These are phyloP conservation scores for Salmo trutta DNA, from an alignment of 2,797 vertebrate genomes.

Conservation along the genomic window DNA sequence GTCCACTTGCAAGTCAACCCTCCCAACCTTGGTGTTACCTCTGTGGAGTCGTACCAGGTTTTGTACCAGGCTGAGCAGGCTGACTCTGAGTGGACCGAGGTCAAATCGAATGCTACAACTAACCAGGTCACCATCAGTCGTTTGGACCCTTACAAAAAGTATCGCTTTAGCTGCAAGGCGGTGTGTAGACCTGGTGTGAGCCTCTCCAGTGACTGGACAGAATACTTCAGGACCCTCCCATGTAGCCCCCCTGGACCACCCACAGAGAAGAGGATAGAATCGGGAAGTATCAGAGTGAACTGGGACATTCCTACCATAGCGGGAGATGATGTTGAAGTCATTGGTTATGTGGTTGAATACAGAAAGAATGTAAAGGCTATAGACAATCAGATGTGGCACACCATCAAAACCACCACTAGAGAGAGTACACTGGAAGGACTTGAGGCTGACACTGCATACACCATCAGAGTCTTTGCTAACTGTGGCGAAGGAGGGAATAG, in stretches of 20 bases:
- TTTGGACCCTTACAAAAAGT: constrained; percentile 5
- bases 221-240: constrained; percentile 19
- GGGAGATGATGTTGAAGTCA: constrained; percentile 27
- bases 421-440: too few species aligned
- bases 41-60: too few species aligned
- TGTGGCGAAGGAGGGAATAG: constrained; percentile 22
- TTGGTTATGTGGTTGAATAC: constrained; percentile 30
- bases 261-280: constrained; percentile 6
- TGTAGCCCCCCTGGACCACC: constrained; percentile 39
- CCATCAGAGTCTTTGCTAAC: too few species aligned
- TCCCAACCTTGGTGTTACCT: too few species aligned
- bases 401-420: not conserved
- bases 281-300: not conserved
- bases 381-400: constrained; percentile 25
- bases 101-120: too few species aligned
- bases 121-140: constrained; percentile 10
- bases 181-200: too few species aligned
- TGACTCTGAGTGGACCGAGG: constrained; percentile 24
- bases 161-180: too few species aligned
- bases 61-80: too few species aligned
- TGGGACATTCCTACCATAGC: constrained; percentile 4
- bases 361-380: constrained; percentile 14
- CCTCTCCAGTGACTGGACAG: too few species aligned
- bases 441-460: too few species aligned
- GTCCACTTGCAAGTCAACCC: too few species aligned